These are phyloP conservation scores for Apeira syringaria DNA, from an alignment of 2,888 invertebrate species.

Conservation along the genomic window DNA sequence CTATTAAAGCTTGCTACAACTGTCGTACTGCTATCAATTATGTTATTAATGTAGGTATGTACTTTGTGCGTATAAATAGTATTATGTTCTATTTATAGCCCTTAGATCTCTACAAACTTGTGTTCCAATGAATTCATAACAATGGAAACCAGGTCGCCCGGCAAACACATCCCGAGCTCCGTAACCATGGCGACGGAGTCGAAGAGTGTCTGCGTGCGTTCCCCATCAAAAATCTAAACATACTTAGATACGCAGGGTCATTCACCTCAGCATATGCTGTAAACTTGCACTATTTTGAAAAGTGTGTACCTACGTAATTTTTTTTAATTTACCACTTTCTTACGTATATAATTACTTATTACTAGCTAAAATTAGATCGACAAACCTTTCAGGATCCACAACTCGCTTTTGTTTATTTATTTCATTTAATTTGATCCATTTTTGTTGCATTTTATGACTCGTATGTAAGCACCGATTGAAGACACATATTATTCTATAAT, in stretches of 20 bases:
- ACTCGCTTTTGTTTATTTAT: not conserved
- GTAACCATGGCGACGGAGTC: slow-evolving; percentile 43
- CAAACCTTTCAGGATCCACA: not conserved
- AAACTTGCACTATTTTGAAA: slow-evolving; percentile 11
- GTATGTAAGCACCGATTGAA: not conserved
- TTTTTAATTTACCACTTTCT: too few species aligned
- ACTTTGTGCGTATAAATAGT: too few species aligned
- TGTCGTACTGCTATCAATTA: too few species aligned
- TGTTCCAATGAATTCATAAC: too few species aligned
- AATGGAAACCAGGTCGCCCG: not conserved
- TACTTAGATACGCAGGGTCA: slow-evolving; percentile 45
- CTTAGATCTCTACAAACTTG: too few species aligned
- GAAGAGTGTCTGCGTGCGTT: slow-evolving; percentile 39
- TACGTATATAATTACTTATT: too few species aligned
- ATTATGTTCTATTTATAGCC: too few species aligned
- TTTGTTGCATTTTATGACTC: not conserved
- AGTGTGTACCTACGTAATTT: too few species aligned
- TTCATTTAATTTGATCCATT: not conserved
- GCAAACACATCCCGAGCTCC: not conserved
- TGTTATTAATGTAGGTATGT: too few species aligned
- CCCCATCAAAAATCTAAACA: slow-evolving; percentile 37
- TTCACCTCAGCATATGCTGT: slow-evolving; percentile 47
- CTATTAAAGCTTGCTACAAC: too few species aligned
- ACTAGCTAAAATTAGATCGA: not conserved
- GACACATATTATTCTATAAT: not conserved